Conservation (phyloP, 2,797 vertebrate species). For the Oreortyx pictus region DNA sequence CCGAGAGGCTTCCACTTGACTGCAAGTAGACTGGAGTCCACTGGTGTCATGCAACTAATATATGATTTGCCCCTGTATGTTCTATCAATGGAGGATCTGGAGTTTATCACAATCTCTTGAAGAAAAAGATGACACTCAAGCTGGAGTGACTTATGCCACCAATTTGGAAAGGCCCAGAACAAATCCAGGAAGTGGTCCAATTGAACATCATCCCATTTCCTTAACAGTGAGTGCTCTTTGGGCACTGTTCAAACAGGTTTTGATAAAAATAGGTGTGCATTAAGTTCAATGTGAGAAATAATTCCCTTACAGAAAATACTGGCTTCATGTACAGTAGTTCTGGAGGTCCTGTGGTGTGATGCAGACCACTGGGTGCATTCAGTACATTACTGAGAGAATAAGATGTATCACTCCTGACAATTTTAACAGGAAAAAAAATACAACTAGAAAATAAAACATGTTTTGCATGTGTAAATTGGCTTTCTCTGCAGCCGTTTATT, state of each 20-base stretch:
- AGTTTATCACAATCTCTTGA: background rate
- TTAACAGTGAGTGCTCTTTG: background rate
- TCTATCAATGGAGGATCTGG: background rate
- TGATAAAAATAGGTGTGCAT: background rate
- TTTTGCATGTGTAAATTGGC: background rate
- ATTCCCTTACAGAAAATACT: too few species aligned
- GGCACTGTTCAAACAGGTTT: background rate
- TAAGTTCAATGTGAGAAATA: background rate
- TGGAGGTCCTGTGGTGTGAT: background rate
- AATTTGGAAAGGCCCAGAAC: background rate
- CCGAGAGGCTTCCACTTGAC: background rate
- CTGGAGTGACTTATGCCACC: background rate
- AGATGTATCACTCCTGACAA: background rate
- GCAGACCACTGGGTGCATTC: background rate
- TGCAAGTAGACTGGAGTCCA: background rate
- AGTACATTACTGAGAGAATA: conserved; percentile 3
- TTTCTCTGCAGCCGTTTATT: background rate
- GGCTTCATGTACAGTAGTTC: background rate
- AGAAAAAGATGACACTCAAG: background rate
- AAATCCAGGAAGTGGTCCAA: background rate
- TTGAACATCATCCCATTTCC: background rate
- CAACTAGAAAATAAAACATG: background rate
- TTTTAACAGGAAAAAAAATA: background rate
- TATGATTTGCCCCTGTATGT: background rate
- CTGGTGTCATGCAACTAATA: background rate